Conservation (phyloP, 2,888 invertebrate genomes). For the Euplagia quadripunctaria region DNA sequence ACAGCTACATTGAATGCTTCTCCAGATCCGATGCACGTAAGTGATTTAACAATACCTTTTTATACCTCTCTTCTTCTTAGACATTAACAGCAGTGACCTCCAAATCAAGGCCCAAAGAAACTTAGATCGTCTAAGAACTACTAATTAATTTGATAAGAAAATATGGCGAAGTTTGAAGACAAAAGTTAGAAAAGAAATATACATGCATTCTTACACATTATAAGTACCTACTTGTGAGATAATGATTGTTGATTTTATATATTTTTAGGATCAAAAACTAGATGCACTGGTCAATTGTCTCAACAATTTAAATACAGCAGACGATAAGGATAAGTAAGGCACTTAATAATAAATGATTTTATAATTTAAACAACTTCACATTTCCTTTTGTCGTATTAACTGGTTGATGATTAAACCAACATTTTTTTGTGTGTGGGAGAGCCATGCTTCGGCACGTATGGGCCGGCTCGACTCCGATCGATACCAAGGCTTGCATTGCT, state of each 20-base stretch:
- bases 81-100: background rate
- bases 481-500: too few species aligned
- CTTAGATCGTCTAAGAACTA: background rate
- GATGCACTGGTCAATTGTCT: background rate
- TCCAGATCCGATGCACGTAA: background rate
- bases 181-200: background rate
- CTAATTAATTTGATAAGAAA: background rate
- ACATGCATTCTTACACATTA: too few species aligned
- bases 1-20: background rate
- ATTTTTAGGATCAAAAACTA: background rate
- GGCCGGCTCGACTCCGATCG: too few species aligned
- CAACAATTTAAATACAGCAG: background rate
- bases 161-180: background rate
- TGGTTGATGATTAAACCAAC: too few species aligned
- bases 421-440: too few species aligned
- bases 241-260: too few species aligned
- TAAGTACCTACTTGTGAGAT: too few species aligned
- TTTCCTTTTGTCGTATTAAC: background rate
- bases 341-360: background rate
- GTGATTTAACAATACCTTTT: background rate
- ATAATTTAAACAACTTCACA: background rate
- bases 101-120: background rate
- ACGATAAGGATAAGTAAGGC: background rate
- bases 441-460: too few species aligned
- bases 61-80: too few species aligned